Base-by-base conservation (phyloP, 2,113 vertebrate species). In the Heterotis niloticus region DNA sequence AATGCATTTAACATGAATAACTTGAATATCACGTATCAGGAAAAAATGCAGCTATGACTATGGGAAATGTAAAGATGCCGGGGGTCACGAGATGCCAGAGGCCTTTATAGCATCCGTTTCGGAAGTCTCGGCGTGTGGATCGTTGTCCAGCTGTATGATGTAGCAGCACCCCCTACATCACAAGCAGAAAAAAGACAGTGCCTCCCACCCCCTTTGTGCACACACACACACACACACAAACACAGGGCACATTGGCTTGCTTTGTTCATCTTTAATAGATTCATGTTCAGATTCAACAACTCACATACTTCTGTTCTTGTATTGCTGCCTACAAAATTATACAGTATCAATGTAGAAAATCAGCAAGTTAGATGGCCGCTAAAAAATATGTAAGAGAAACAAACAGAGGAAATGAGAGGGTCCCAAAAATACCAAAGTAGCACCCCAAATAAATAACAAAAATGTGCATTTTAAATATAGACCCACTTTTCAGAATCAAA, bases 261-360 rank as follows among this genome's bases (percentile, higher is more conserved):
- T 82, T 85, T 84, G 82, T 89, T 91, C 91, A 91, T 91, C 91
- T 92, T 91, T 83, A 89, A 93, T 92, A 92, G 91, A 93, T 91
- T 83, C 80, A 77, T 91, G 89, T 90, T 88, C 92, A 90, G 89
- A 88, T 85, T 93, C 90, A 92, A 91, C 90, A 92, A 93, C 93
- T 92, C 92, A 94, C 92, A 92, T 92, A 89, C 82, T 90, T 92
- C 90, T 90, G 90, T 92, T 91, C 89, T 91, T 88, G 92, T 93
- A 93, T 93, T 94, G 92, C 93, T 94, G 91, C 89, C 91, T 93
- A 93, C 89, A 91, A 92, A 93, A 94, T 91, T 86, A 91, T 92
- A 74, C 71, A 74, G 71, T 59, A 90, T 92, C 88, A 89, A 93
- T 90, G 91, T 92, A 92, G 87, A 93, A 92, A 93, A 92, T 90